Evolutionary conservation across 2,888 invertebrate genomes (phyloP).

Genomic region (Papilio gigon): DNA sequence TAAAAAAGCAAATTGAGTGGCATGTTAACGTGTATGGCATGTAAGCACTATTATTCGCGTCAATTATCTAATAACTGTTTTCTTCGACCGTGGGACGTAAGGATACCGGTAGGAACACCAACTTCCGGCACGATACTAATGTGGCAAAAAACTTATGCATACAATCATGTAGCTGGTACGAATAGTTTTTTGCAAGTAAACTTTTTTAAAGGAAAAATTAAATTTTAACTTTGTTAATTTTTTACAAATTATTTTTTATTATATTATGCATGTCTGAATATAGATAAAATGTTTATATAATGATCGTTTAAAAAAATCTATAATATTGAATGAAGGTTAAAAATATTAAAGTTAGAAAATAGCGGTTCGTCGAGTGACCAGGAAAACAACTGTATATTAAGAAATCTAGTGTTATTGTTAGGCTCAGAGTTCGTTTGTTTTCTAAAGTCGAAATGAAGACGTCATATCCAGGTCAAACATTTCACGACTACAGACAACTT

Average conservation of each 20-base stretch:
- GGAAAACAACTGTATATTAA: slow-evolving; percentile 38
- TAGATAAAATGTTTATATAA: not conserved
- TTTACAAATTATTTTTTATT: not conserved
- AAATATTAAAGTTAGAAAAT: slow-evolving; percentile 17
- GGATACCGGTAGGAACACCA: slow-evolving; percentile 35
- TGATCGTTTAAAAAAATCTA: not conserved
- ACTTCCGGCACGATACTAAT: slow-evolving; percentile 32
- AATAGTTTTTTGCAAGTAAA: not conserved
- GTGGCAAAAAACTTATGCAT: slow-evolving; percentile 27
- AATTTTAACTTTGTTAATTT: not conserved
- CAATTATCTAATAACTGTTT: slow-evolving; percentile 39
- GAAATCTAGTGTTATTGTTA: slow-evolving; percentile 37
- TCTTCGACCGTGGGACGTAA: slow-evolving; percentile 33
- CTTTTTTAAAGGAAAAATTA: not conserved
- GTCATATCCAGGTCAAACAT: slow-evolving; percentile 33
- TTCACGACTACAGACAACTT: slow-evolving; percentile 28
- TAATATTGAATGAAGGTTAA: not conserved
- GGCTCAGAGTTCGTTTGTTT: slow-evolving; percentile 17
- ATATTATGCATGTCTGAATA: not conserved
- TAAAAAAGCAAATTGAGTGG: not conserved
- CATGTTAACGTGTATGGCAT: not conserved
- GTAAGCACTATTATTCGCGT: slow-evolving; percentile 23
- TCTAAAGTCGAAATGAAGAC: slow-evolving; percentile 21
- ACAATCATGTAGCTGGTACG: not conserved
- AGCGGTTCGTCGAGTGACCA: slow-evolving; percentile 31